Evolutionary conservation across 92 coral and sea anemone genomes (phyloP).

Genomic region (Anthopleura xanthogrammica): DNA sequence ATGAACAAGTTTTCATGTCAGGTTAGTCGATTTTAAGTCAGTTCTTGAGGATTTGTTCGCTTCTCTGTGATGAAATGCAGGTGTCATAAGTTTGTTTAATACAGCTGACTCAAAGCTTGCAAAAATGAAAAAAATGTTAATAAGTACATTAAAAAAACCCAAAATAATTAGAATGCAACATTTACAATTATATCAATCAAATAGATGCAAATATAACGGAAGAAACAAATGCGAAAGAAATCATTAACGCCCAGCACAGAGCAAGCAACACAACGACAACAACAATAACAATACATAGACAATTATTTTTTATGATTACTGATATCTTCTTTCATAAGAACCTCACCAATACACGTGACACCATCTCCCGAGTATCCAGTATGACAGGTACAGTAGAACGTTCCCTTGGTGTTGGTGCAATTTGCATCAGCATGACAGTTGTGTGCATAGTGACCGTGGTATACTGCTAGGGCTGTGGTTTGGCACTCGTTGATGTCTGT

Average conservation of each 20-base stretch:
- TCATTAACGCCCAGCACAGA: too few relatives aligned
- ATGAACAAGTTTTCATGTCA: too few relatives aligned
- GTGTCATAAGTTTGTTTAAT: not conserved
- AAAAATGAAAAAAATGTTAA: not conserved
- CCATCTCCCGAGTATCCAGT: slow-evolving; percentile 46
- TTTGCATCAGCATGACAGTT: slow-evolving; percentile 59
- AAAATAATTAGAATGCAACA: too few relatives aligned
- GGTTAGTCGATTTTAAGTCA: not conserved
- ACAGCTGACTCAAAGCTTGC: not conserved
- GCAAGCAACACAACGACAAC: too few relatives aligned
- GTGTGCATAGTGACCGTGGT: slow-evolving; percentile 45
- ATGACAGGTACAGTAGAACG: slow-evolving; percentile 58
- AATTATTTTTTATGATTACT: too few relatives aligned
- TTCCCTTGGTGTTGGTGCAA: slow-evolving; percentile 69
- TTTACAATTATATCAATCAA: too few relatives aligned
- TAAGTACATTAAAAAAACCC: too few relatives aligned
- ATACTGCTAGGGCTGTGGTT: not conserved
- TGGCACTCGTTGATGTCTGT: too few relatives aligned
- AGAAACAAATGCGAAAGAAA: too few relatives aligned
- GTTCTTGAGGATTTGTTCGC: not conserved
- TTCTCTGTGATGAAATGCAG: not conserved
- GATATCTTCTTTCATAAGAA: too few relatives aligned
- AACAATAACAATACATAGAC: too few relatives aligned
- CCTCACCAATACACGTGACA: slow-evolving; percentile 8
- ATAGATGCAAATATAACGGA: too few relatives aligned